A percentile compares a stretch with the other conserved stretches of the same genome.
phyloP scores from a whole-genome alignment of 2,113 vertebrate genomes.

The Notechis scutatus region DNA sequence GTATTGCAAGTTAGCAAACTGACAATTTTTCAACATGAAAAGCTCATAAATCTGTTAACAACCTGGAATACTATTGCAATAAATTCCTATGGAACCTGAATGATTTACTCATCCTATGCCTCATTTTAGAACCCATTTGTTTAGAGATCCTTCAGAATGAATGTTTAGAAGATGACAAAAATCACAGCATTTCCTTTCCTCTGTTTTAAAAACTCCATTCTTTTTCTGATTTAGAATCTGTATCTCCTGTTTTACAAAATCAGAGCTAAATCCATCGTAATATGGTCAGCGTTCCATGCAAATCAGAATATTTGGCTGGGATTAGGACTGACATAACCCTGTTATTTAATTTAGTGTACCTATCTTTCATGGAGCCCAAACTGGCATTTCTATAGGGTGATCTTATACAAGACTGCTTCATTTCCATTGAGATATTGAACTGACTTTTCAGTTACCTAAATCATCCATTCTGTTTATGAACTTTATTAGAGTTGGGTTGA shows the following conservation, averaged over 20 bases:
- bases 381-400: neutral
- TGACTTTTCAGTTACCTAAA: neutral
- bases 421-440: neutral
- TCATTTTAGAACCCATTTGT: neutral
- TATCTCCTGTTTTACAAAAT: neutral
- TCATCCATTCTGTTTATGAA: neutral
- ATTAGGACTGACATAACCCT: neutral
- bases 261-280: neutral
- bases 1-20: slow-evolving; percentile 23
- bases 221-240: neutral
- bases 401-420: neutral
- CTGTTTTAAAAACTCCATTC: neutral
- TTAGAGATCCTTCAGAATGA: neutral
- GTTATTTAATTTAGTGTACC: neutral
- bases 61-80: neutral
- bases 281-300: neutral
- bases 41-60: slow-evolving; percentile 4
- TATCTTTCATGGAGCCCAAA: neutral
- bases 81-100: neutral
- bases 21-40: slow-evolving; percentile 32
- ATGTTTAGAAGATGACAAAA: neutral
- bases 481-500: neutral
- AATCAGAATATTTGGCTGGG: neutral
- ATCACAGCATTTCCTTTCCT: neutral
- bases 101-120: slow-evolving; percentile 9